These are phyloP conservation scores for Notiomystis cincta DNA, from an alignment of 2,113 vertebrate genomes.

Conservation along the genomic window DNA sequence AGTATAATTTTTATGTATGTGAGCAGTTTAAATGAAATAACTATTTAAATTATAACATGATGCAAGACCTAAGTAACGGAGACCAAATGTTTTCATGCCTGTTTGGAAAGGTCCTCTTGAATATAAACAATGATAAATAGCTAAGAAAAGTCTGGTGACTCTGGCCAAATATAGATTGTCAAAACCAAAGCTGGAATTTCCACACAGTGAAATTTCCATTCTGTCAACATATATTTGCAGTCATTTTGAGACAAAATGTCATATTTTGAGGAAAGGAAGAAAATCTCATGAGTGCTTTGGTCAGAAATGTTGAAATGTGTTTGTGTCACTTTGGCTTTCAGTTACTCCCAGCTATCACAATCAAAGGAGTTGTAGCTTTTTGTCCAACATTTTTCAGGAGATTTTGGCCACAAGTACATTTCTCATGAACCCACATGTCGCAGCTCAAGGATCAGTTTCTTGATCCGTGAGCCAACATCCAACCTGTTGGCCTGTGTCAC, in stretches of 20 bases:
- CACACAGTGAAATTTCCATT: background rate
- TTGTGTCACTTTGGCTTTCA: background rate
- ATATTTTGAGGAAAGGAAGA: background rate
- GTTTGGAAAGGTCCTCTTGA: background rate
- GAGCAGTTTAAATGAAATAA: background rate
- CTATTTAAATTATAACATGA: background rate
- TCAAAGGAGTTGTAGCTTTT: background rate
- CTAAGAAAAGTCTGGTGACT: background rate
- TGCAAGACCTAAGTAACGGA: background rate
- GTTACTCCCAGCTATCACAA: background rate
- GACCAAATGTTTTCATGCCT: background rate
- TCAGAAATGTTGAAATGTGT: background rate
- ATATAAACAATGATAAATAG: background rate
- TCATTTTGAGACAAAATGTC: background rate
- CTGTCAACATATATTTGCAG: background rate
- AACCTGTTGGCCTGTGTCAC: background rate
- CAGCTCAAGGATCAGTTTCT: background rate
- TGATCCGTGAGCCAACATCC: background rate
- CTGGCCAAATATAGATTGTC: background rate
- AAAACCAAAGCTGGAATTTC: background rate
- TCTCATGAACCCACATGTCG: background rate
- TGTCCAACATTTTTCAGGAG: background rate
- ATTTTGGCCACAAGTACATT: background rate
- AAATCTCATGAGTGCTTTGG: background rate
- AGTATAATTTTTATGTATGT: background rate